Conservation (phyloP, 2,113 vertebrate genomes). For the Stegostoma tigrinum region DNA sequence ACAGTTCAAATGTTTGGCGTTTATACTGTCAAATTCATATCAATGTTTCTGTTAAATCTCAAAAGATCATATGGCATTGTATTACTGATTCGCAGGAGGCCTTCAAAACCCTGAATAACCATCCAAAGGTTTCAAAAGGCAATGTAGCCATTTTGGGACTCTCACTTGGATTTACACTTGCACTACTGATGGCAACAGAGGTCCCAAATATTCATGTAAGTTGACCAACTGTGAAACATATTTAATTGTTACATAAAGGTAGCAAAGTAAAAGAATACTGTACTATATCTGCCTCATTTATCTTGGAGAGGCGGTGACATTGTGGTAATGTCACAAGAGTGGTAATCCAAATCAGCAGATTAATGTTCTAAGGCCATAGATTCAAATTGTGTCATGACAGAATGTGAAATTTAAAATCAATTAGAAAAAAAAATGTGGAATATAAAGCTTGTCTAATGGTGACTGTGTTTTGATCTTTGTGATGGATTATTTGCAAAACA, state of each 20-base stretch:
- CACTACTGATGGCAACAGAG: slow-evolving; percentile 44
- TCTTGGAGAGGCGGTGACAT: too few relatives aligned
- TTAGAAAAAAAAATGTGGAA: too few relatives aligned
- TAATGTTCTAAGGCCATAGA: too few relatives aligned
- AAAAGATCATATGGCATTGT: neutral
- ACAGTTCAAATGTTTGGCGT: neutral
- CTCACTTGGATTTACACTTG: slow-evolving; percentile 46
- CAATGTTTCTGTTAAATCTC: neutral
- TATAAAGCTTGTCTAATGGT: too few relatives aligned
- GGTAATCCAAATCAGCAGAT: too few relatives aligned
- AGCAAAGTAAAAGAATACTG: neutral
- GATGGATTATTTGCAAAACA: neutral
- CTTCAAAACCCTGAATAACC: slow-evolving; percentile 47
- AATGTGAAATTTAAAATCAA: too few relatives aligned
- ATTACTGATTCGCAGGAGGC: slow-evolving; percentile 45
- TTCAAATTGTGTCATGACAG: too few relatives aligned
- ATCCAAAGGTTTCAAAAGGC: slow-evolving; percentile 50
- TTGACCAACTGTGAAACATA: neutral
- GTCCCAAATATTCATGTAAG: slow-evolving; percentile 46
- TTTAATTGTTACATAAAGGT: neutral
- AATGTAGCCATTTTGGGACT: slow-evolving; percentile 53
- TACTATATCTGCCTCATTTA: too few relatives aligned
- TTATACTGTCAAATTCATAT: neutral
- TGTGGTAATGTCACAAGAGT: too few relatives aligned
- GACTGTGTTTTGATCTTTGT: neutral